Percentiles rank a stretch among this genome's conserved stretches.
These are phyloP conservation scores for Rhipidura dahli DNA, from an alignment of 2,113 vertebrate species.

Conservation along the genomic window DNA sequence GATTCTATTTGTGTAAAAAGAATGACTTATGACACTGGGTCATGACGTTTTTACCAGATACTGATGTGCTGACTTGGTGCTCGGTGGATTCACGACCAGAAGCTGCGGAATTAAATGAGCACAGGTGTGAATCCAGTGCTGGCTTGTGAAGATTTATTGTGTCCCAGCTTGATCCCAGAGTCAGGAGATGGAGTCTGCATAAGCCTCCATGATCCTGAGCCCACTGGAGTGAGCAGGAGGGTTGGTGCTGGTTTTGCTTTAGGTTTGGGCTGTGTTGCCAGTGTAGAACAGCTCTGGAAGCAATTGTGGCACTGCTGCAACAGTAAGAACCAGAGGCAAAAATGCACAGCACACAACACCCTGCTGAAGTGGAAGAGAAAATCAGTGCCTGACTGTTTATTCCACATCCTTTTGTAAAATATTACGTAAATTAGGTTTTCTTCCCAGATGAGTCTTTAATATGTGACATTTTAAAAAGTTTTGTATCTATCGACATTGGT, in stretches of 20 bases:
- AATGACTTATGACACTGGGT: conserved; percentile 49
- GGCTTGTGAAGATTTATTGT: neutral
- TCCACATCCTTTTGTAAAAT: neutral
- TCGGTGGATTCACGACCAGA: neutral
- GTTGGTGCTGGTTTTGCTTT: neutral
- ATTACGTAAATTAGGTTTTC: neutral
- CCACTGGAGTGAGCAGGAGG: neutral
- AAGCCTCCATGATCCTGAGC: neutral
- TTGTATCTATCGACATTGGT: neutral
- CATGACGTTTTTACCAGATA: neutral
- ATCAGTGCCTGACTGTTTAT: neutral
- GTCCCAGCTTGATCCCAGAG: neutral
- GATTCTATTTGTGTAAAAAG: conserved; percentile 70
- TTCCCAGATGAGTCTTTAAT: neutral
- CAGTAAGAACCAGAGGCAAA: neutral
- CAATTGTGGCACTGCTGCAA: neutral
- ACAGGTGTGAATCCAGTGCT: neutral
- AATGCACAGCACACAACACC: neutral
- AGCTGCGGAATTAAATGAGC: neutral
- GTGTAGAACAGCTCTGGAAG: neutral
- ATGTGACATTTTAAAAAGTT: neutral
- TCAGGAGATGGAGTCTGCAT: neutral
- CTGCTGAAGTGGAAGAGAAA: neutral
- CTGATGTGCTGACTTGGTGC: neutral
- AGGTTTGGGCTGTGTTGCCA: neutral